phyloP scores from a whole-genome alignment of 2,797 vertebrate species.

The Sphenodon punctatus region DNA sequence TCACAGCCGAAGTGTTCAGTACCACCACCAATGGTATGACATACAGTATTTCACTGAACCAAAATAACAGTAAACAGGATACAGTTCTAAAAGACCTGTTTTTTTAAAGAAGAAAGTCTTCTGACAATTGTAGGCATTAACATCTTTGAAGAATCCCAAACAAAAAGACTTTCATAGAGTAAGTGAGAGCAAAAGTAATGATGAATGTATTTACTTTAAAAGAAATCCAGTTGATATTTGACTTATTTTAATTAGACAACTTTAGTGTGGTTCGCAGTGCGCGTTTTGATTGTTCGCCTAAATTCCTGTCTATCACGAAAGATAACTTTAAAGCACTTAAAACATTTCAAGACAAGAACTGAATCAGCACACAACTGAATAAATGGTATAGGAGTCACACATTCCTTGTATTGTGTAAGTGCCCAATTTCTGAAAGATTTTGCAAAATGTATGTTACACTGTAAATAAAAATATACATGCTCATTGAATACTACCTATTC shows the following conservation, averaged over 20 bases:
- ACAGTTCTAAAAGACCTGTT: accelerated
- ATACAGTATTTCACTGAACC: neutral
- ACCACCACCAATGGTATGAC: neutral
- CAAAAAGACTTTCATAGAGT: neutral
- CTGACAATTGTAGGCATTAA: neutral
- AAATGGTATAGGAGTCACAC: neutral
- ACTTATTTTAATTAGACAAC: neutral
- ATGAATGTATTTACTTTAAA: neutral
- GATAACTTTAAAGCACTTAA: neutral
- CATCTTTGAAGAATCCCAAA: neutral
- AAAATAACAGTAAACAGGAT: neutral
- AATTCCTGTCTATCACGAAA: neutral
- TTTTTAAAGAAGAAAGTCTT: neutral
- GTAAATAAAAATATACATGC: slow-evolving; percentile 1
- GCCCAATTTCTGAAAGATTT: slow-evolving; percentile 25
- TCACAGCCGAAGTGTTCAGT: neutral
- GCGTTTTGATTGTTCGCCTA: neutral
- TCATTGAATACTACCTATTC: neutral
- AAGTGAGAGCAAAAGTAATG: neutral
- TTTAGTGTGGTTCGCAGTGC: neutral
- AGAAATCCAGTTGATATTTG: neutral
- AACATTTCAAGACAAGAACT: neutral
- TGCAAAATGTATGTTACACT: neutral
- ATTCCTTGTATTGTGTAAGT: neutral
- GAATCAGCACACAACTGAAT: neutral